Evolutionary conservation across 2,113 vertebrate species (phyloP), one percentile per base, ranked within the genome.

Genomic region (Mesoclemmys tuberculata): DNA sequence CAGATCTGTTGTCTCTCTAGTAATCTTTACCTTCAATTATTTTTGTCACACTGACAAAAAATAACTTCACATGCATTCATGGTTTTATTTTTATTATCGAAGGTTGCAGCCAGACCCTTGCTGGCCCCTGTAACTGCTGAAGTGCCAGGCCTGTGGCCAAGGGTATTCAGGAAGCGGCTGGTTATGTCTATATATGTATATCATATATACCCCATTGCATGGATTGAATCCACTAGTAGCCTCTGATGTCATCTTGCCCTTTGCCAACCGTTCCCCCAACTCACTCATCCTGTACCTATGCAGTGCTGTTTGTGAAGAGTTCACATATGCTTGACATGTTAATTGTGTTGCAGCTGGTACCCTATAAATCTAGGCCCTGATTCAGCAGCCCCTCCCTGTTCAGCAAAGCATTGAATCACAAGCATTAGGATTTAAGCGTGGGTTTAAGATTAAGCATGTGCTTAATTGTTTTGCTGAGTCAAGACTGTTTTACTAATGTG

Each of bases 401-500:
- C 54, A 88, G 71, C 22, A 83, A 75, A 92, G 35, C 0, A 80
- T 94, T 92, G 81, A 84, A 26, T 55, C 83, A 38, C 11, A 85
- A 55, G 24, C 24, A 54, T 87, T 55, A 88, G 31, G 54, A 90
- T 64, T 35, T 64, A 84, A 92, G 12, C 0, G 0, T 3, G 5
- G n/a, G 9, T 21, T 71, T 19, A 71, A 71, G 38, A 71, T n/a
- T 74, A 86, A 92, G 10, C 0, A 0, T 4, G 3, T 46, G 5
- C 51, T 87, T 91, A 26, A 27, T 5, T 21, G 4, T 44, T 9
- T 46, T 49, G 5, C 61, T n/a, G 22, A 38, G n/a, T 4, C 8
- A 21, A 12, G 82, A 82, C 1, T 92, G 8, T 82, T 16, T 31
- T 75, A 7, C 0, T 0, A 26, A 29, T 27, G 4, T 54, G 78